These are phyloP conservation scores for Troides helena DNA, from an alignment of 2,888 invertebrate genomes.

Conservation along the genomic window DNA sequence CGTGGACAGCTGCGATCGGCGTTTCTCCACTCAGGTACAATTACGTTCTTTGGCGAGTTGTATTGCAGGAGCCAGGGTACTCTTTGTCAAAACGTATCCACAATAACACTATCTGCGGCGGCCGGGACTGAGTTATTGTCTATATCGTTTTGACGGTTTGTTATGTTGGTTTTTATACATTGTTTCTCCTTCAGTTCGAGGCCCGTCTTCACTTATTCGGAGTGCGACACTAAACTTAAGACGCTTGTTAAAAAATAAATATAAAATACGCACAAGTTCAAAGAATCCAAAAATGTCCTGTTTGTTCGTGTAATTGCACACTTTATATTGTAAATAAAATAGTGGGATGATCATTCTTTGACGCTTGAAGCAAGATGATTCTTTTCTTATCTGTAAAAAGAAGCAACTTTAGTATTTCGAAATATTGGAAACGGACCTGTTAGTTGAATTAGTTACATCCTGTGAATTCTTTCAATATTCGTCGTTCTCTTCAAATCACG, in stretches of 20 bases:
- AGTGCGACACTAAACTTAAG: constrained; percentile 1
- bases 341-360: no score
- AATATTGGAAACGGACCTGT: constrained; percentile 34
- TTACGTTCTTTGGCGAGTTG: constrained; percentile 44
- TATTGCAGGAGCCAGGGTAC: constrained; percentile 36
- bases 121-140: constrained; percentile 43
- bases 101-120: constrained; percentile 40
- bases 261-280: no score
- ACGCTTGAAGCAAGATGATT: no score
- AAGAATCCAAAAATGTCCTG: no score
- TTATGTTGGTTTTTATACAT: constrained; percentile 37
- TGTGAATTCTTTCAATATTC: constrained; percentile 28
- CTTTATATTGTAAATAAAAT: no score
- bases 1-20: constrained; percentile 94
- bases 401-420: background rate
- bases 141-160: constrained; percentile 46
- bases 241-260: no score
- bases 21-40: constrained; percentile 92
- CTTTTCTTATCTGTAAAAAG: no score
- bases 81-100: constrained; percentile 46
- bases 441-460: constrained; percentile 27
- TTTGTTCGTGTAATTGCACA: no score
- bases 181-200: constrained; percentile 34
- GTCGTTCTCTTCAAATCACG: constrained; percentile 38
- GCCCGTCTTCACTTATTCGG: constrained; percentile 40